Evolutionary conservation across 2,888 invertebrate genomes (phyloP).

Genomic region (Phasia obesa): DNA sequence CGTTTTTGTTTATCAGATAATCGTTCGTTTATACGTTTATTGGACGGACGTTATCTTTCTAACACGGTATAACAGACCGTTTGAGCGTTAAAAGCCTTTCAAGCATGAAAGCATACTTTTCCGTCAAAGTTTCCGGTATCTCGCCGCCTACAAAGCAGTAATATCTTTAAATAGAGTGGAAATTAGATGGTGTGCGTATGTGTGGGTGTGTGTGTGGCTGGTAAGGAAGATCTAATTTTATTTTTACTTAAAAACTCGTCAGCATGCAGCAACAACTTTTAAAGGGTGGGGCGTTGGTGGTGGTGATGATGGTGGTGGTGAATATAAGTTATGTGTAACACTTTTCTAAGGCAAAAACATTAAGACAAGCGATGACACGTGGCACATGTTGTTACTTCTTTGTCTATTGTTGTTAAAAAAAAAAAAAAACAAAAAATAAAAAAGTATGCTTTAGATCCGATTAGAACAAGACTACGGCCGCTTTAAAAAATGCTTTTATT

Average conservation of each 20-base stretch:
- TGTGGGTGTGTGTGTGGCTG: not conserved
- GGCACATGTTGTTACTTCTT: constrained; percentile 57
- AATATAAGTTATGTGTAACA: constrained; percentile 48
- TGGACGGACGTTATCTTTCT: constrained; percentile 52
- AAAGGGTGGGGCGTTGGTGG: constrained; percentile 8
- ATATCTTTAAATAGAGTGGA: constrained; percentile 29
- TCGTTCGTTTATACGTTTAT: constrained; percentile 44
- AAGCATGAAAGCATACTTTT: constrained; percentile 62
- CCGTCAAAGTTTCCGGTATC: constrained; percentile 59
- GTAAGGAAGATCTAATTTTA: constrained; percentile 26
- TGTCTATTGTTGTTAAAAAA: constrained; percentile 46
- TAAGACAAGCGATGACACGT: constrained; percentile 63
- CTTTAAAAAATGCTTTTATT: constrained; percentile 46
- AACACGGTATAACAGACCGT: constrained; percentile 45
- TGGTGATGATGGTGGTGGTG: constrained; percentile 4
- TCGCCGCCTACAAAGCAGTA: constrained; percentile 36
- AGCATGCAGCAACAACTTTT: constrained; percentile 15
- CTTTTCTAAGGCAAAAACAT: constrained; percentile 51
- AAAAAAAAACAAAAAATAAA: too few species aligned
- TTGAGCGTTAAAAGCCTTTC: constrained; percentile 48
- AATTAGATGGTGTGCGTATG: not conserved
- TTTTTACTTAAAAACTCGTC: constrained; percentile 30
- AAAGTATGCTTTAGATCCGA: constrained; percentile 60
- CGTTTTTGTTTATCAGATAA: constrained; percentile 29
- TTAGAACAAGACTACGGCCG: constrained; percentile 52